Evolutionary conservation across 1,140 invertebrate species (phyloP).

Genomic region (Habropoda laboriosa): DNA sequence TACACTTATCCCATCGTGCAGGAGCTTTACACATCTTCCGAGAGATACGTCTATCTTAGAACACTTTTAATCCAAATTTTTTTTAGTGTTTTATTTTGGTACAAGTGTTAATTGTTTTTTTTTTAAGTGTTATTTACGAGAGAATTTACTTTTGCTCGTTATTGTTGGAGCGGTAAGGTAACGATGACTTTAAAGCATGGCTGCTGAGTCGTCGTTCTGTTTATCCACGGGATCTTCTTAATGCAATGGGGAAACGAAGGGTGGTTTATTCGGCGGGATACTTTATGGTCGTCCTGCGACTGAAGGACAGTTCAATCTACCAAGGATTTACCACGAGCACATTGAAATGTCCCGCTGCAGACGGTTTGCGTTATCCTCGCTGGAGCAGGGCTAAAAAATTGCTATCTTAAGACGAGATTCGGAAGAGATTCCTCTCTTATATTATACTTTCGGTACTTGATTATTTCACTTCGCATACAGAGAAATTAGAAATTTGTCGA

Average conservation of each 20-base stretch:
- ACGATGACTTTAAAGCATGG: constrained; percentile 47
- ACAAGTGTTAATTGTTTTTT: neutral
- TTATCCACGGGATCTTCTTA: constrained; percentile 75
- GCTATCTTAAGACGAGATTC: neutral
- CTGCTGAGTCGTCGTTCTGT: constrained; percentile 55
- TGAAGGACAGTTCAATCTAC: constrained; percentile 73
- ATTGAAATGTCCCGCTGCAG: constrained; percentile 55
- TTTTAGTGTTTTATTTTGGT: neutral
- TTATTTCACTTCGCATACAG: no score
- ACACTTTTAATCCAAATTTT: neutral
- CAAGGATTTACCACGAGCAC: constrained; percentile 66
- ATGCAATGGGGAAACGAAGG: constrained; percentile 71
- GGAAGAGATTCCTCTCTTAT: no score
- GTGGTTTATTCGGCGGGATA: constrained; percentile 64
- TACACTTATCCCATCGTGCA: constrained; percentile 23
- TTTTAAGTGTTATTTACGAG: neutral
- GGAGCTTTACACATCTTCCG: neutral
- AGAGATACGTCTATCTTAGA: neutral
- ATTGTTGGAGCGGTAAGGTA: neutral
- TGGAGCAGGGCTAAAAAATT: neutral
- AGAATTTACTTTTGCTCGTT: neutral
- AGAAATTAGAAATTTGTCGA: no score
- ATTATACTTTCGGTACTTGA: no score
- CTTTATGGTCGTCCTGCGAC: constrained; percentile 71
- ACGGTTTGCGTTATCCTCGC: constrained; percentile 27